phyloP scores from a whole-genome alignment of 2,113 vertebrate species.

The Alectura lathami region DNA sequence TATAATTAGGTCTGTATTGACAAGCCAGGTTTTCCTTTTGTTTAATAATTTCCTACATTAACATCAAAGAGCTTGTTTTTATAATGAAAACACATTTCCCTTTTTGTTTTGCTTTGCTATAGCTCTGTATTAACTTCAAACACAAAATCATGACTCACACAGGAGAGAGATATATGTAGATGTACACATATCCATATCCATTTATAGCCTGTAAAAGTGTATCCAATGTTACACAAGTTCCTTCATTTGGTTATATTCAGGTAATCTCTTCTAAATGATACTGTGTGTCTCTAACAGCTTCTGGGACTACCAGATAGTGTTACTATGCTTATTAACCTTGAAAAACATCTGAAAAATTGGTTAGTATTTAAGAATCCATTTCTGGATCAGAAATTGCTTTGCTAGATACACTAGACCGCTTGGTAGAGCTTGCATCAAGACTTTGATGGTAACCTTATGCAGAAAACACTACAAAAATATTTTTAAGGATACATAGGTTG shows the following conservation, averaged over 20 bases:
- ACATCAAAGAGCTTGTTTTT: slow-evolving; percentile 73
- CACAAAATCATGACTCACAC: background rate
- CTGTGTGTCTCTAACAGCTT: background rate
- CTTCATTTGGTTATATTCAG: background rate
- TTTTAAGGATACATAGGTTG: background rate
- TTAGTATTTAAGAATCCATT: background rate
- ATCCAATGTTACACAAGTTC: background rate
- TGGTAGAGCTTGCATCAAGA: background rate
- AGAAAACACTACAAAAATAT: background rate
- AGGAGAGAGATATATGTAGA: background rate
- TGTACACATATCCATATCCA: background rate
- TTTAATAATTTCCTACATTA: slow-evolving; percentile 74
- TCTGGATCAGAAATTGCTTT: background rate
- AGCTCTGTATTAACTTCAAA: slow-evolving; percentile 43
- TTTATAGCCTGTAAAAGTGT: background rate
- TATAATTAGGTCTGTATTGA: slow-evolving; percentile 74
- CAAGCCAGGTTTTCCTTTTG: slow-evolving; percentile 73
- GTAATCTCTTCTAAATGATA: background rate
- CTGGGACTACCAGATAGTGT: background rate
- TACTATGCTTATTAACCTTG: background rate
- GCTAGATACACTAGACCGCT: background rate
- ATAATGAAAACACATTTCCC: slow-evolving; percentile 58
- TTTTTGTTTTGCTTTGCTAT: slow-evolving; percentile 37
- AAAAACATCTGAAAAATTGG: background rate
- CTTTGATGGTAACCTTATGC: background rate